Percentiles rank a stretch among this genome's conserved stretches.
These are phyloP conservation scores for Rhynchotus rufescens DNA, from an alignment of 2,797 vertebrate genomes.

Conservation along the genomic window DNA sequence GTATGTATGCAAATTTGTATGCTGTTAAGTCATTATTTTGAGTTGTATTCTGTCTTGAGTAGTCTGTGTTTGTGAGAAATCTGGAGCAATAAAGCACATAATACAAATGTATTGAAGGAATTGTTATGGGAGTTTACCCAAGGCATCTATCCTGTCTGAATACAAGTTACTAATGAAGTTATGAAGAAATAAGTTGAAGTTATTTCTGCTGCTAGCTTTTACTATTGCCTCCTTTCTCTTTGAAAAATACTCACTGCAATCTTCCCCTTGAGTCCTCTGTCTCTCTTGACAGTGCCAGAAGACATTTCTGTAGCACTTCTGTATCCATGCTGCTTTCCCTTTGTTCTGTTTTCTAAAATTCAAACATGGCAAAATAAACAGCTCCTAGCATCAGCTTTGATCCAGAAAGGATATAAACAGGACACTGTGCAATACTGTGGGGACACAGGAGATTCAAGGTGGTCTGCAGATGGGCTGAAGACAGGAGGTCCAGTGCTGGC, in stretches of 20 bases:
- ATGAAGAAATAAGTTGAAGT: slow-evolving; percentile 15
- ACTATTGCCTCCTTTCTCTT: neutral
- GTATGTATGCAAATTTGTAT: neutral
- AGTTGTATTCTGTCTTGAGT: neutral
- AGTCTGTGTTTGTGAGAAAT: neutral
- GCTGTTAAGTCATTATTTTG: neutral
- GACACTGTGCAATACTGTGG: neutral
- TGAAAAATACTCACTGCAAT: neutral
- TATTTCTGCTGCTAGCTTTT: slow-evolving; percentile 4
- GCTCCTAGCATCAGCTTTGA: neutral
- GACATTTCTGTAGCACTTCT: neutral
- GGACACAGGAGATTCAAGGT: neutral
- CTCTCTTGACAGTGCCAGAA: neutral
- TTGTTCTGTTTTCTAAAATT: neutral
- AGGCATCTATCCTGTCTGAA: neutral
- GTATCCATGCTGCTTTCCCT: neutral
- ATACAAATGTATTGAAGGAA: slow-evolving; percentile 28
- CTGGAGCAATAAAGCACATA: neutral
- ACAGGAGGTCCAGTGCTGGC: neutral
- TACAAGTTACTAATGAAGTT: slow-evolving; percentile 23
- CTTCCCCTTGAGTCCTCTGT: neutral
- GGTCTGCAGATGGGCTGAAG: neutral
- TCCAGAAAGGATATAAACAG: neutral
- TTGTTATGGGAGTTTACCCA: neutral
- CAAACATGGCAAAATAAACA: neutral